Percentiles rank a stretch among this genome's conserved stretches.
Conservation (phyloP, 1,140 invertebrate genomes). For the Polypedilum vanderplanki region DNA sequence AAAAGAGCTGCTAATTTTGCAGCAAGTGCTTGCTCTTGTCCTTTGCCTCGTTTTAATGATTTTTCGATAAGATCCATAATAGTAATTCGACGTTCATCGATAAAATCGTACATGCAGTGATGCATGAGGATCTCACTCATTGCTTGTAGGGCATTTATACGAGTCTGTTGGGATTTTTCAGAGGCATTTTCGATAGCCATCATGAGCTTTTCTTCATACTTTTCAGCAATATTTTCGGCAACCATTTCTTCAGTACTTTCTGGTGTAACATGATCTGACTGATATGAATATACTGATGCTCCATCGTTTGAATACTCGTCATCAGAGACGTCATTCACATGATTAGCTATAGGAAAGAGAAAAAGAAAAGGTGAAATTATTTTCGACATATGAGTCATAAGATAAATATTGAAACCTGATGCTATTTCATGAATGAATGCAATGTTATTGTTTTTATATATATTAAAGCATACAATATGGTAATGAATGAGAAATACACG, state of each 20-base stretch:
- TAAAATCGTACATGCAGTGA: slow-evolving; percentile 71
- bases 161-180: slow-evolving; percentile 76
- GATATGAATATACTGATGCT: slow-evolving; percentile 57
- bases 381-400: background rate
- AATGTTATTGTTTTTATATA: too few species aligned
- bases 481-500: too few species aligned
- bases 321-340: slow-evolving; percentile 46
- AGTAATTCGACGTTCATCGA: slow-evolving; percentile 69
- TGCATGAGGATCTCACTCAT: slow-evolving; percentile 69
- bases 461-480: too few species aligned
- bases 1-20: slow-evolving; percentile 70
- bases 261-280: slow-evolving; percentile 58
- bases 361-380: background rate
- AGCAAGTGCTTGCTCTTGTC: slow-evolving; percentile 70
- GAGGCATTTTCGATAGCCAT: slow-evolving; percentile 78
- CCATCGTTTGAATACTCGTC: slow-evolving; percentile 65
- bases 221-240: slow-evolving; percentile 49
- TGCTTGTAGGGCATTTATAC: slow-evolving; percentile 63
- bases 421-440: too few species aligned
- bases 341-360: background rate
- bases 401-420: background rate
- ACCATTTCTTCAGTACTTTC: slow-evolving; percentile 45
- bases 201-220: slow-evolving; percentile 81
- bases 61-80: slow-evolving; percentile 72
- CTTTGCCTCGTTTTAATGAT: slow-evolving; percentile 72